Evolutionary conservation across 1,140 invertebrate genomes (phyloP), one percentile per base, ranked within the genome.

Genomic region (Vanessa tameamea): DNA sequence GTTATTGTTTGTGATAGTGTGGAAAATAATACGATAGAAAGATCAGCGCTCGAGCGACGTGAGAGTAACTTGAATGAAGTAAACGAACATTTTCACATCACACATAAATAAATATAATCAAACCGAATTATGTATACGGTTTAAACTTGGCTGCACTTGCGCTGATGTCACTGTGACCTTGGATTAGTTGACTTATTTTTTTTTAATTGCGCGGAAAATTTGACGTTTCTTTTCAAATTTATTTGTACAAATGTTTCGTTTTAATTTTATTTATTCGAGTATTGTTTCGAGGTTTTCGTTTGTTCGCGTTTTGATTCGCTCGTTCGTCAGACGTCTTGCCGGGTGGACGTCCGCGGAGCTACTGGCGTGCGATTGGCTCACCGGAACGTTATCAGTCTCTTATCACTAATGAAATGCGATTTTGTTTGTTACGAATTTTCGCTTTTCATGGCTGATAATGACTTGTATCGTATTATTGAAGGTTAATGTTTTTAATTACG

Each of bases 201-300:
- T 63, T 57, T 70, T 26, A 20, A 13, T 72, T 64, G 47, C 51
- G 73, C 63, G 63, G 64, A 26, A 76, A 76, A 64, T 80, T 77
- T 78, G 72, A 83, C 69, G 70, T 86, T 77, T 78, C 57, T 16
- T 73, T 76, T 78, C 26, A 65, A 47, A 71, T 70, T 14, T 59
- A 12, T 31, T 13, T 6, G 15, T 61, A 20, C 23, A 43, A 43
- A 43, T 43, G 55, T 59, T 26, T 59, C 23, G 23, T 73, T 82
- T 82, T 72, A 75, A 78, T 77, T 59, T 75, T 78, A 66, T 79
- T 75, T 87, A 86, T 87, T 90, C 88, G 84, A 85, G 80, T 78
- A 57, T 76, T 70, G 53, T 82, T 87, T 87, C 84, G 83, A 77
- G 82, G 80, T 81, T 79, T 87, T 90, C 82, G 87, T 87, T 82